phyloP scores from a whole-genome alignment of 2,113 vertebrate genomes.

The Paradoxurus hermaphroditus region DNA sequence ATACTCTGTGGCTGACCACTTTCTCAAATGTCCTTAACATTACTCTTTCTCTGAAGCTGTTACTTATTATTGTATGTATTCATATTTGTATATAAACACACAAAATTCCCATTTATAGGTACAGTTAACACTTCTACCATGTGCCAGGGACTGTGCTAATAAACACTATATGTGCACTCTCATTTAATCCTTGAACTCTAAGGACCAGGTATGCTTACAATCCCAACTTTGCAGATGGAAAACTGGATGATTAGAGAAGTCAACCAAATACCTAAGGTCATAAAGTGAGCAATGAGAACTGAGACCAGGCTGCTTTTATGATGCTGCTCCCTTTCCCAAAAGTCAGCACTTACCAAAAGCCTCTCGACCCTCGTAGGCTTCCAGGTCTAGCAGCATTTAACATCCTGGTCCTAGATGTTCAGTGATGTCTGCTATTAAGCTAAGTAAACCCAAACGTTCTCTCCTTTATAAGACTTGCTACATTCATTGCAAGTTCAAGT shows the following conservation, averaged over 20 bases:
- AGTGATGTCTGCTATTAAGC: neutral
- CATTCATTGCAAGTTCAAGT: neutral
- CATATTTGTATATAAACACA: neutral
- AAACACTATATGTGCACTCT: neutral
- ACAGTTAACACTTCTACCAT: neutral
- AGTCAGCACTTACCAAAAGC: neutral
- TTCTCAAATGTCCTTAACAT: conserved; percentile 30
- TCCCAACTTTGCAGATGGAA: neutral
- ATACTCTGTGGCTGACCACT: neutral
- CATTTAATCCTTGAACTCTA: conserved; percentile 16
- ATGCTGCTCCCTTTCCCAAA: neutral
- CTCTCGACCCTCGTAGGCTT: neutral
- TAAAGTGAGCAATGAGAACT: neutral
- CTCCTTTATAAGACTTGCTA: neutral
- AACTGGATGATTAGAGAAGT: neutral
- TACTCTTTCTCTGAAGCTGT: neutral
- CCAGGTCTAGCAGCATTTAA: neutral
- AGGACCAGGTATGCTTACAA: conserved; percentile 15
- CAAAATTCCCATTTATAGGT: neutral
- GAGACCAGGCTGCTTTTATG: conserved; percentile 16
- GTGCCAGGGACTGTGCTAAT: neutral
- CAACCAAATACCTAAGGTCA: neutral
- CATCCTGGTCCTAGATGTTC: neutral
- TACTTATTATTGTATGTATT: neutral
- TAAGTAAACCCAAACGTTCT: conserved; percentile 24